A percentile compares a stretch with the other conserved stretches of the same genome.
Conservation (phyloP, 1,140 invertebrate species). For the Halictus rubicundus region DNA sequence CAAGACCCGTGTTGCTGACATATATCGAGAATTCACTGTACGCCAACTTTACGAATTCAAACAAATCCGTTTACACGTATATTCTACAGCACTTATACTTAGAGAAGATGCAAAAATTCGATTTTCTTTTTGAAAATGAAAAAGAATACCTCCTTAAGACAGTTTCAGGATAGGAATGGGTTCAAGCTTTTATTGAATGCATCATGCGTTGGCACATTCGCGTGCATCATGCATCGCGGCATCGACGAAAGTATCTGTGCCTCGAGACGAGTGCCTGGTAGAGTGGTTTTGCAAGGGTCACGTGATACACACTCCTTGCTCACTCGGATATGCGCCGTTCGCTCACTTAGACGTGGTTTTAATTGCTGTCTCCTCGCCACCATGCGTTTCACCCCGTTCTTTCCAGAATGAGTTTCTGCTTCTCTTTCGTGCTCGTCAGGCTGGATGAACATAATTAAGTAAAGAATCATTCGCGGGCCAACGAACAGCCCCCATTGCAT, state of each 20-base stretch:
- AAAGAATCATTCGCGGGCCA: neutral
- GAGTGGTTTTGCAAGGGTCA: neutral
- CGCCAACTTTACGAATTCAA: too few relatives aligned
- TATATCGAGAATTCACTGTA: too few relatives aligned
- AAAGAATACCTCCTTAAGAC: too few relatives aligned
- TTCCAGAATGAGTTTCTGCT: constrained; percentile 1
- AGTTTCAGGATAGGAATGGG: too few relatives aligned
- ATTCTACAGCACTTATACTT: too few relatives aligned
- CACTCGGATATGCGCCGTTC: neutral
- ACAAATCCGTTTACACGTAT: too few relatives aligned
- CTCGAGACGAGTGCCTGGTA: neutral
- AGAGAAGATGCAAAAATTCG: too few relatives aligned
- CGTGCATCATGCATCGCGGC: neutral
- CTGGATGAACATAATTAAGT: constrained; percentile 17
- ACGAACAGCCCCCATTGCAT: neutral
- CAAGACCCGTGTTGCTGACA: too few relatives aligned
- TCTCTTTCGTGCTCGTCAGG: neutral
- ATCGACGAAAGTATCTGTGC: neutral
- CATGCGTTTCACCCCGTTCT: neutral
- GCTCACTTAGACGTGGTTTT: constrained; percentile 20
- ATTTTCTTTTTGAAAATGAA: too few relatives aligned
- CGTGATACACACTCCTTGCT: neutral
- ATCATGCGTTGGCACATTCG: neutral
- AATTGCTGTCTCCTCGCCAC: constrained; percentile 8
- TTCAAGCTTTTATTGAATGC: too few relatives aligned